Conservation (phyloP, 2,888 invertebrate species). For the Stenotaenia linearis region DNA sequence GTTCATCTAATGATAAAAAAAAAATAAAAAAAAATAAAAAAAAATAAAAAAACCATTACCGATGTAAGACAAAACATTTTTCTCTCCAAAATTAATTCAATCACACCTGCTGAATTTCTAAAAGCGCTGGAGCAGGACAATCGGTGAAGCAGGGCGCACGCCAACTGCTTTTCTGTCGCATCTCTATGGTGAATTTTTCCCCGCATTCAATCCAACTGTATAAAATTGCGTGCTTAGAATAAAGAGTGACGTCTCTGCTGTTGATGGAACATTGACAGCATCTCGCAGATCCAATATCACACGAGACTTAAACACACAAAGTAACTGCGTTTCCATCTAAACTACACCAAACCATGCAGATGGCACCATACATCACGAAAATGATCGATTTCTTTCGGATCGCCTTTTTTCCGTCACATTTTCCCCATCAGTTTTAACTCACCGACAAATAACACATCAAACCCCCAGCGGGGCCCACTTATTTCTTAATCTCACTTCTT, state of each 20-base stretch:
- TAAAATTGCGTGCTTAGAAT: slow-evolving; percentile 26
- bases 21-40: neutral
- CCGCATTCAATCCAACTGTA: neutral
- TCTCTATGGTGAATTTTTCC: neutral
- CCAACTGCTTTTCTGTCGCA: neutral
- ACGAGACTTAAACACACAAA: neutral
- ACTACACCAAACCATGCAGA: neutral
- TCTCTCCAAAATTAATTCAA: neutral
- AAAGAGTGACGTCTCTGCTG: slow-evolving; percentile 6
- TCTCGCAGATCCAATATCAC: slow-evolving; percentile 7
- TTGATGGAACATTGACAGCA: slow-evolving; percentile 20
- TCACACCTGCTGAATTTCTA: neutral
- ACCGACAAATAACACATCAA: neutral
- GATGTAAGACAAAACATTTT: neutral
- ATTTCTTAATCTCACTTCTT: neutral
- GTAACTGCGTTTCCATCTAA: neutral
- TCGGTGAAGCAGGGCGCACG: neutral
- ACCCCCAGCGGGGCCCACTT: neutral
- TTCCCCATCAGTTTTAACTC: neutral
- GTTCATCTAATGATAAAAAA: too few species aligned
- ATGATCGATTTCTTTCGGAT: neutral
- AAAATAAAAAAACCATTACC: neutral
- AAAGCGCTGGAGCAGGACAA: neutral
- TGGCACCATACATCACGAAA: neutral
- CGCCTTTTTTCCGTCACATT: neutral